A percentile compares a stretch with the other conserved stretches of the same genome.
Evolutionary conservation across 1,140 invertebrate species (phyloP).

Genomic region (Ceratoteleas bidentatus): DNA sequence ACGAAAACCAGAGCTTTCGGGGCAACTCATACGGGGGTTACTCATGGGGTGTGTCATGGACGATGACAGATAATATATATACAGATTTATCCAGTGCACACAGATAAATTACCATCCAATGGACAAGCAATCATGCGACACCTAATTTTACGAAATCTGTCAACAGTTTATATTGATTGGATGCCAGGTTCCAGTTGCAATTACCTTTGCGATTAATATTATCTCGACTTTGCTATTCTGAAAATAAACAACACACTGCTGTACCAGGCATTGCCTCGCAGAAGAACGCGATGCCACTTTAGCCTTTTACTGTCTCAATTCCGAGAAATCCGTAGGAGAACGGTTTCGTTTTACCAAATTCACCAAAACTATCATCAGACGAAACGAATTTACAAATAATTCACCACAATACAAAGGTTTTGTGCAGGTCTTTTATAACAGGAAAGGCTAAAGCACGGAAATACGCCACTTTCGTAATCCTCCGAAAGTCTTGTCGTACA

Average conservation of each 20-base stretch:
- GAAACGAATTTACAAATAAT: too few relatives aligned
- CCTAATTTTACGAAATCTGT: slow-evolving; percentile 72
- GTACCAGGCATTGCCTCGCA: slow-evolving; percentile 77
- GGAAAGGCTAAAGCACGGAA: too few relatives aligned
- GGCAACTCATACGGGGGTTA: slow-evolving; percentile 40
- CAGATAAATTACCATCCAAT: slow-evolving; percentile 61
- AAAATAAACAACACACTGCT: slow-evolving; percentile 79
- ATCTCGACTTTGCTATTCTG: slow-evolving; percentile 80
- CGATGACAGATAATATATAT: slow-evolving; percentile 70
- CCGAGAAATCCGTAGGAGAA: too few relatives aligned
- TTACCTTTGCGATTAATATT: slow-evolving; percentile 78
- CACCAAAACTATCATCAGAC: too few relatives aligned
- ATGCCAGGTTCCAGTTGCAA: slow-evolving; percentile 75
- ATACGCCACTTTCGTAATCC: too few relatives aligned
- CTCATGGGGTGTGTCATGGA: slow-evolving; percentile 65
- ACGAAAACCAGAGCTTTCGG: slow-evolving; percentile 18
- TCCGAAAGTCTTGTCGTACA: too few relatives aligned
- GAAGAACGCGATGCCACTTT: slow-evolving; percentile 72
- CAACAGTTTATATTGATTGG: slow-evolving; percentile 71
- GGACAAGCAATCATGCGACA: slow-evolving; percentile 78
- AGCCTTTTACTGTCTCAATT: slow-evolving; percentile 56
- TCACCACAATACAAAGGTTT: too few relatives aligned
- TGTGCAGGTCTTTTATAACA: too few relatives aligned
- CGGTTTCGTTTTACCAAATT: too few relatives aligned
- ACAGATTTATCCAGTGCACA: slow-evolving; percentile 69